Evolutionary conservation across 53 echinoderm and acorn worm genomes (phyloP), one percentile per base, ranked within the genome.

Genomic region (Zoroaster sp.): DNA sequence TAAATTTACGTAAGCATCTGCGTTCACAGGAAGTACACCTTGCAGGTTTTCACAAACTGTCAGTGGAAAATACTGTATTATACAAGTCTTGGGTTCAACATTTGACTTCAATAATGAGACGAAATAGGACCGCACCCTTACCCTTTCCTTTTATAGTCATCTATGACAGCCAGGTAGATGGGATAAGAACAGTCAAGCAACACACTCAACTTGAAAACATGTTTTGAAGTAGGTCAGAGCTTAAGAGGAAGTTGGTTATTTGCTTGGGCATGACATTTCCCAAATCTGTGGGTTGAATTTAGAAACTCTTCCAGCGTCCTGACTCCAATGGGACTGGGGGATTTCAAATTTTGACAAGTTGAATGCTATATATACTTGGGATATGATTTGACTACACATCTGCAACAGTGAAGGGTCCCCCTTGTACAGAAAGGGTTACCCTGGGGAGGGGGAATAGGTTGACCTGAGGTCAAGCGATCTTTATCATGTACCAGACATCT

Each of bases 181-280:
- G 25, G 44, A 3, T 30, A 65, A 25, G 5, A 66, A 42, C 41
- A 18, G 7, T 4, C 30, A 82, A 14, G 7, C 11, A 5, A 25
- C 17, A 44, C 4, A 23, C 42, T 25, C 32, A 67, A 82, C 82
- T 82, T 42, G 25, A 82, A 77, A 82, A 82, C 82, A 82, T 82
- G 82, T 82, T 82, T 82, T 82, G 82, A 82, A 82, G 82, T 82
- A 66, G 82, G 82, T 67, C 68, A 68, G 28, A 53, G 82, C 32
- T 67, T 42, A 28, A 23, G 68, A 82, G 82, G 82, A 82, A 82
- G 82, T 67, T 11, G 35, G 41, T 53, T 82, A 82, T 82, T 82
- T 82, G 41, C 82, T 82, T 39, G 66, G 44, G 82, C 66, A 67
- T 66, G 44, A 33, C 21, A 32, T 14, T 41, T 47, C 49, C 17